phyloP scores from a whole-genome alignment of 2,888 invertebrate genomes.

The Pocota personata region DNA sequence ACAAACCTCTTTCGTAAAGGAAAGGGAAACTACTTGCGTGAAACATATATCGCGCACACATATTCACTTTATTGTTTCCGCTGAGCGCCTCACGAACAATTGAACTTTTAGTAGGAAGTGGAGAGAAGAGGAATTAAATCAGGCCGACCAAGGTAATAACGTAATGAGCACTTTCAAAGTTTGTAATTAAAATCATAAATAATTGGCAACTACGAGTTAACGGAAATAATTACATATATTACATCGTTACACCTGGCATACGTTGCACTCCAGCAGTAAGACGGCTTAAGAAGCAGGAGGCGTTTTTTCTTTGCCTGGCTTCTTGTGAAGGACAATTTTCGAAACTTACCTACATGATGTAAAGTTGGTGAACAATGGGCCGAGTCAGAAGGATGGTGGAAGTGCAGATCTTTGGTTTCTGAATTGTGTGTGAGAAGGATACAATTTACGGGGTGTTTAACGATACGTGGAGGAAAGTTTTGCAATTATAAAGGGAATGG shows the following conservation, averaged over 20 bases:
- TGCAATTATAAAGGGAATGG: background rate
- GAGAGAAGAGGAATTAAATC: constrained; percentile 31
- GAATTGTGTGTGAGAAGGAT: background rate
- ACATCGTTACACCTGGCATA: constrained; percentile 16
- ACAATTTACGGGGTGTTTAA: background rate
- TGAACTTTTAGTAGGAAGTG: constrained; percentile 4
- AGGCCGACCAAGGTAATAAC: constrained; percentile 39
- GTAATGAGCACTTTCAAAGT: constrained; percentile 39
- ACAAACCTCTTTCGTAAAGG: background rate
- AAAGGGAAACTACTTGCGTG: background rate
- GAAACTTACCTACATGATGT: background rate
- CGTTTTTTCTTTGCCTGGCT: background rate
- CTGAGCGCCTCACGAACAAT: constrained; percentile 3
- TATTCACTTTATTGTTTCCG: constrained; percentile 43
- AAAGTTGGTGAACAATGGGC: background rate
- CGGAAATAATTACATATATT: constrained; percentile 61
- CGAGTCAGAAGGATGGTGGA: background rate
- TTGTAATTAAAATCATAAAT: constrained; percentile 69
- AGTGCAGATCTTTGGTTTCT: background rate
- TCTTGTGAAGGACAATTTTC: background rate
- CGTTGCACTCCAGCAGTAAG: background rate
- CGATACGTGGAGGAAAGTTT: background rate
- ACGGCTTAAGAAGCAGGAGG: background rate
- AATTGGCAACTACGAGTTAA: constrained; percentile 55
- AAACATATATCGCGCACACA: background rate